These are phyloP conservation scores for Yponomeuta cagnagella DNA, from an alignment of 2,888 invertebrate genomes.

Conservation along the genomic window DNA sequence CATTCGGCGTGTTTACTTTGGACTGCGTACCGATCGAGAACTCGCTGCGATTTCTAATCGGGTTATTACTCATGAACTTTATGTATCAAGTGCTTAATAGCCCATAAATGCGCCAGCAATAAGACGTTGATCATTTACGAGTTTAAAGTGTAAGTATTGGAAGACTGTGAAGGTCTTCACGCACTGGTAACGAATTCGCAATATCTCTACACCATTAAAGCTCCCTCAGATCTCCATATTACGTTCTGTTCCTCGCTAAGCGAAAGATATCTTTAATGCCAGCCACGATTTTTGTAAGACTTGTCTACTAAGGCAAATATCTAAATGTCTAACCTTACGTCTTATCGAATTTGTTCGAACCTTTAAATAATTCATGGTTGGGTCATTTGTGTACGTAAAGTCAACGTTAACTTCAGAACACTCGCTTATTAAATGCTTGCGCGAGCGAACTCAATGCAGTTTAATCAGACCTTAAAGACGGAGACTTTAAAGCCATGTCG, in stretches of 20 bases:
- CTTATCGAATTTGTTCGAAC: too few relatives aligned
- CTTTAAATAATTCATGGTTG: too few relatives aligned
- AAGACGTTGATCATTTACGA: conserved; percentile 12
- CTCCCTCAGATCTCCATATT: too few relatives aligned
- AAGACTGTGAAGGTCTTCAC: background rate
- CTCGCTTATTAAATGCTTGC: too few relatives aligned
- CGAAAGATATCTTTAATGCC: too few relatives aligned
- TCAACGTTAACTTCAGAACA: too few relatives aligned
- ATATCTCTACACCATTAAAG: too few relatives aligned
- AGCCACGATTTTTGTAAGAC: too few relatives aligned
- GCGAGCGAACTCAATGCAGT: background rate
- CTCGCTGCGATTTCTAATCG: conserved; percentile 15
- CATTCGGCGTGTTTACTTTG: conserved; percentile 32
- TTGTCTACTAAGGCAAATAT: too few relatives aligned
- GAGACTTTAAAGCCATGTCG: conserved; percentile 44
- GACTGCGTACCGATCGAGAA: conserved; percentile 21
- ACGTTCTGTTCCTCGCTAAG: too few relatives aligned
- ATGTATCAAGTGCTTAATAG: conserved; percentile 44
- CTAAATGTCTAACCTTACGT: too few relatives aligned
- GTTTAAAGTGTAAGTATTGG: conserved; percentile 3
- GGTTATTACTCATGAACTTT: conserved; percentile 34
- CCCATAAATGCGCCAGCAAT: conserved; percentile 34
- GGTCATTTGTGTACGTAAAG: too few relatives aligned
- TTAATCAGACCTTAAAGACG: background rate
- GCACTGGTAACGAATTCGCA: background rate